These are phyloP conservation scores for Sturnira hondurensis DNA, from an alignment of 2,113 vertebrate species.

Conservation along the genomic window DNA sequence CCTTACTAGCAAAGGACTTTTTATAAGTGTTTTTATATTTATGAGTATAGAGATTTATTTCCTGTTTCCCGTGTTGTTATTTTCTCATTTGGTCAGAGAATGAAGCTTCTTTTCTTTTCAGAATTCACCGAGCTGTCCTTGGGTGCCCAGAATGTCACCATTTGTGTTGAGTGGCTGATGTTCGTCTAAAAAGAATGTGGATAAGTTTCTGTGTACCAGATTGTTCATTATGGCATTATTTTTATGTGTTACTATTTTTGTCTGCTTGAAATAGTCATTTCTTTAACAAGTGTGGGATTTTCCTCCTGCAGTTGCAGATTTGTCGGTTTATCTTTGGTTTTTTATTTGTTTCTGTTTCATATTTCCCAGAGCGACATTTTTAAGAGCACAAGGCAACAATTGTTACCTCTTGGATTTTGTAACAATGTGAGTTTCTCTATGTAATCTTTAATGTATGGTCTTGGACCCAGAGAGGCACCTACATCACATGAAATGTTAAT, in stretches of 20 bases:
- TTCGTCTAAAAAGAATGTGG: background rate
- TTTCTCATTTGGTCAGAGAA: constrained; percentile 8
- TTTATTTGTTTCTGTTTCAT: background rate
- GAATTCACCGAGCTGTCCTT: background rate
- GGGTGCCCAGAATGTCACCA: background rate
- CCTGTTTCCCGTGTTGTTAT: background rate
- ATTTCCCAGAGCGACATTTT: constrained; percentile 13
- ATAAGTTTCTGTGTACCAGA: background rate
- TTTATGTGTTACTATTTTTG: background rate
- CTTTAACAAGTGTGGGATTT: background rate
- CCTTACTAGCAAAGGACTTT: constrained; percentile 41
- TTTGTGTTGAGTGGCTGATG: background rate
- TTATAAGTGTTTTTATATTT: constrained; percentile 48
- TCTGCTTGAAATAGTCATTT: background rate
- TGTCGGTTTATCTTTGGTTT: background rate
- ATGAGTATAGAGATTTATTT: constrained; percentile 34
- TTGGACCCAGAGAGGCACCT: background rate
- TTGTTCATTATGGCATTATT: background rate
- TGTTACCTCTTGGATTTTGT: background rate
- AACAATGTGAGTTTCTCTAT: background rate
- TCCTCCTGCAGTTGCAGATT: background rate
- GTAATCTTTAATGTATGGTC: background rate
- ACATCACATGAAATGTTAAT: background rate
- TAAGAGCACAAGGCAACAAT: background rate
- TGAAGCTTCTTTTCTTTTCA: background rate